phyloP scores from a whole-genome alignment of 2,797 vertebrate species.

The Onychomys arenicola region DNA sequence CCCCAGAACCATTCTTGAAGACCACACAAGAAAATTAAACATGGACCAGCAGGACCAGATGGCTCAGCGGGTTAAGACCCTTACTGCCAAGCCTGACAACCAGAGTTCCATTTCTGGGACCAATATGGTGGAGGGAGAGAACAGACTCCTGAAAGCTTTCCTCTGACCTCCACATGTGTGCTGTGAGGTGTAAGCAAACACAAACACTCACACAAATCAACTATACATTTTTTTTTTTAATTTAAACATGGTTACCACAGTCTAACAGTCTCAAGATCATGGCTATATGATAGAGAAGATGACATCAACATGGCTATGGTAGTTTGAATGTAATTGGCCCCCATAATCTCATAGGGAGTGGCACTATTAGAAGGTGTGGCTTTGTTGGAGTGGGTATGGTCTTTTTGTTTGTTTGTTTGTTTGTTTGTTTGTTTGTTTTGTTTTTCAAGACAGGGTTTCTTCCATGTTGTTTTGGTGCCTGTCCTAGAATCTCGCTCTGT shows the following conservation, averaged over 20 bases:
- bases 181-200: too few relatives aligned
- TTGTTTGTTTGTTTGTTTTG: too few relatives aligned
- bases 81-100: background rate
- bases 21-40: background rate
- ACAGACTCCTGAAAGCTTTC: background rate
- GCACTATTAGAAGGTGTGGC: background rate
- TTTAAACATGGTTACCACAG: background rate
- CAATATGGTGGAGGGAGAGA: background rate
- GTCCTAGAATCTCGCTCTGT: too few relatives aligned
- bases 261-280: background rate
- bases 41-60: background rate
- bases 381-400: too few relatives aligned
- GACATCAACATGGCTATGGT: background rate
- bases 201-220: background rate
- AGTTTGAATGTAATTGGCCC: background rate
- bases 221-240: too few relatives aligned
- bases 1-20: background rate
- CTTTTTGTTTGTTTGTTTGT: background rate
- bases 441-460: too few relatives aligned
- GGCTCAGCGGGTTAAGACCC: background rate
- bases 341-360: background rate
- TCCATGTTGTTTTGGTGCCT: too few relatives aligned
- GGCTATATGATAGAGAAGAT: background rate
- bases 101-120: background rate
- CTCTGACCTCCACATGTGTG: background rate